Conservation (phyloP, 1,140 invertebrate genomes). For the Nasonia vitripennis region DNA sequence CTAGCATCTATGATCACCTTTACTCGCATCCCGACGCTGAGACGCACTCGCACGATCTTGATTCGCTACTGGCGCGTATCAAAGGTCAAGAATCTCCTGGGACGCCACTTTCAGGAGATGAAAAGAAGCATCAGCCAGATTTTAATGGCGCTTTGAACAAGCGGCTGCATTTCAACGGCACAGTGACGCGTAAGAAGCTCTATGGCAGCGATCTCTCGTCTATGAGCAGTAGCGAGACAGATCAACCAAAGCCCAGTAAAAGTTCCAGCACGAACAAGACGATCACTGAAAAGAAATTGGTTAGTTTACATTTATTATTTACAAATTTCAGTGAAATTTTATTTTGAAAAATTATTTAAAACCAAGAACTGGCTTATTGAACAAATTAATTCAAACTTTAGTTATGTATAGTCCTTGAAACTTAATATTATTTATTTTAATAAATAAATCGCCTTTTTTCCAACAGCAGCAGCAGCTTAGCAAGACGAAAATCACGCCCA, state of each 20-base stretch:
- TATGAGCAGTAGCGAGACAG: conserved; percentile 78
- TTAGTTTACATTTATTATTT: conserved; percentile 46
- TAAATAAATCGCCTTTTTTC: not conserved
- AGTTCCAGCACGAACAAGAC: conserved; percentile 62
- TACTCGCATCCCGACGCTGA: conserved; percentile 85
- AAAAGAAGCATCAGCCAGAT: conserved; percentile 79
- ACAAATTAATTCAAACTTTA: not conserved
- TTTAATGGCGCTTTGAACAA: conserved; percentile 83
- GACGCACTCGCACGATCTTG: conserved; percentile 82
- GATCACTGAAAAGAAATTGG: conserved; percentile 57
- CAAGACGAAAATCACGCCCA: conserved; percentile 36
- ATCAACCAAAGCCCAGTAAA: conserved; percentile 57
- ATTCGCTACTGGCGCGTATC: conserved; percentile 82
- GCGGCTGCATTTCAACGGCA: conserved; percentile 85
- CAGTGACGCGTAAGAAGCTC: conserved; percentile 77
- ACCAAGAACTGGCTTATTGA: not conserved
- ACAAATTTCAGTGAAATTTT: not conserved
- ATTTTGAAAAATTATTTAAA: too few relatives aligned
- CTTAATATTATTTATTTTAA: conserved; percentile 11
- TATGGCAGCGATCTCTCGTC: conserved; percentile 82
- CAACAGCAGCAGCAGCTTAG: conserved; percentile 45
- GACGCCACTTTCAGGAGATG: conserved; percentile 74
- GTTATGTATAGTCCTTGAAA: not conserved
- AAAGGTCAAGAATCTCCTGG: conserved; percentile 78
- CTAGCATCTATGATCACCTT: conserved; percentile 90